Evolutionary conservation across 2,797 vertebrate species (phyloP).

Genomic region (Poecilia picta): DNA sequence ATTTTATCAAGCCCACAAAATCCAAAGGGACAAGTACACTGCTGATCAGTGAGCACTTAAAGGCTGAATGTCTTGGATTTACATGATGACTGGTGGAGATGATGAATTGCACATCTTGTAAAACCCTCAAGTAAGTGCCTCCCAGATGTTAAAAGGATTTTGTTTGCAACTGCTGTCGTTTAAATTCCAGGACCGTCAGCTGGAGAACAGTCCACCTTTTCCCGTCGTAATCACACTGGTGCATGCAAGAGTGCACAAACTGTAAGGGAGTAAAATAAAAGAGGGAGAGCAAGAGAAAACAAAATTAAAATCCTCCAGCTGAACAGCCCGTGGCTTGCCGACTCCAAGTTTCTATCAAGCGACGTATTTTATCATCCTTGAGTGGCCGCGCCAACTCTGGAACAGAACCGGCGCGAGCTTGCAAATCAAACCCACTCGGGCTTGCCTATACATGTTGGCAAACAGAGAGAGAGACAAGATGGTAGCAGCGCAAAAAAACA

Average conservation of each 20-base stretch:
- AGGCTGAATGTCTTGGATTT: slow-evolving; percentile 20
- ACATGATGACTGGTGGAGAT: slow-evolving; percentile 10
- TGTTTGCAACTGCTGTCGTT: slow-evolving; percentile 35
- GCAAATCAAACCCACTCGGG: slow-evolving; percentile 65
- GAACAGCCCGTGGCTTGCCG: slow-evolving; percentile 58
- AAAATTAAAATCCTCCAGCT: slow-evolving; percentile 71
- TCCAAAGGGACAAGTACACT: slow-evolving; percentile 46
- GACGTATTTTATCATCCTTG: slow-evolving; percentile 72
- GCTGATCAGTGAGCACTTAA: slow-evolving; percentile 38
- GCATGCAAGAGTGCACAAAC: slow-evolving; percentile 63
- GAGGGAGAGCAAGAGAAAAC: slow-evolving; percentile 45
- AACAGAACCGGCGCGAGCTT: slow-evolving; percentile 54
- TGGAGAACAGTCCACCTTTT: slow-evolving; percentile 29
- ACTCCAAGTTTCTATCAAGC: slow-evolving; percentile 54
- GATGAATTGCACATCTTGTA: slow-evolving; percentile 24
- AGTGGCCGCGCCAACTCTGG: slow-evolving; percentile 56
- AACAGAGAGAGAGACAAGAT: slow-evolving; percentile 46
- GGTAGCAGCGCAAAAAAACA: slow-evolving; percentile 3
- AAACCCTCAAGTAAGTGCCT: slow-evolving; percentile 13
- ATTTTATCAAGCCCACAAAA: slow-evolving; percentile 59
- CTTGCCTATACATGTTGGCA: slow-evolving; percentile 27
- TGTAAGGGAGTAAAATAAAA: slow-evolving; percentile 43
- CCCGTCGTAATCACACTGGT: slow-evolving; percentile 52
- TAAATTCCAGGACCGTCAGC: slow-evolving; percentile 28
- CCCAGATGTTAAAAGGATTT: slow-evolving; percentile 20